Evolutionary conservation across 2,797 vertebrate species (phyloP).

Genomic region (Danio kyathit): DNA sequence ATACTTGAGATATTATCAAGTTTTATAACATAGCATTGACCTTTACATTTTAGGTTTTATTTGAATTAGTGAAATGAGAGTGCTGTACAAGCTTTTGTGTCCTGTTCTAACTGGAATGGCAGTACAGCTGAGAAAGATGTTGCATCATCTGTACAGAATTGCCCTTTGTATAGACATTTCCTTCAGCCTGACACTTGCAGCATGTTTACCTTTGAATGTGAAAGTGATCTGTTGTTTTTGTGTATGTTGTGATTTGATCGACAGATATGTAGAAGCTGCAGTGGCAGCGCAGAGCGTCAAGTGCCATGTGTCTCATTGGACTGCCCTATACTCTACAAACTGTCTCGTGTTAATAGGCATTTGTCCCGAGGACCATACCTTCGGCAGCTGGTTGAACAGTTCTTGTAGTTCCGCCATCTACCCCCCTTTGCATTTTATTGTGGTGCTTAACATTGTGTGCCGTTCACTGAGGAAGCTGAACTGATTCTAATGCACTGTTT

Average conservation of each 20-base stretch:
- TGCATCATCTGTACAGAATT: neutral
- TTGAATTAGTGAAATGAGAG: neutral
- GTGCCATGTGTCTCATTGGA: conserved; percentile 91
- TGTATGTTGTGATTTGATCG: conserved; percentile 5
- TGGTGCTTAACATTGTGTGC: conserved; percentile 69
- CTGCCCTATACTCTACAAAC: conserved; percentile 93
- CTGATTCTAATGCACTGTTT: conserved; percentile 45
- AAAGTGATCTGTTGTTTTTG: no score
- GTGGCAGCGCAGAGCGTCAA: conserved; percentile 87
- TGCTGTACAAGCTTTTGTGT: neutral
- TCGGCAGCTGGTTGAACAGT: conserved; percentile 94
- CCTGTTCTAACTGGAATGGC: neutral
- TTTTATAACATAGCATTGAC: no score
- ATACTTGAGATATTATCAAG: neutral
- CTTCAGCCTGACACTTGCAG: no score
- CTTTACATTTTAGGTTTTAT: neutral
- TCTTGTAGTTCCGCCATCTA: conserved; percentile 78
- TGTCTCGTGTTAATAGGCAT: conserved; percentile 88
- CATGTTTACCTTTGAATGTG: no score
- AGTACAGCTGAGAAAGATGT: no score
- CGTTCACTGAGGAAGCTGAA: conserved; percentile 26
- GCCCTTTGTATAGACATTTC: no score
- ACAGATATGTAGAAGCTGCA: conserved; percentile 94
- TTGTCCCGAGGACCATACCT: conserved; percentile 93
- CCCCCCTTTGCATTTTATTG: conserved; percentile 42